Conservation (phyloP, 1,140 invertebrate genomes). For the Alviniconcha marisindica region DNA sequence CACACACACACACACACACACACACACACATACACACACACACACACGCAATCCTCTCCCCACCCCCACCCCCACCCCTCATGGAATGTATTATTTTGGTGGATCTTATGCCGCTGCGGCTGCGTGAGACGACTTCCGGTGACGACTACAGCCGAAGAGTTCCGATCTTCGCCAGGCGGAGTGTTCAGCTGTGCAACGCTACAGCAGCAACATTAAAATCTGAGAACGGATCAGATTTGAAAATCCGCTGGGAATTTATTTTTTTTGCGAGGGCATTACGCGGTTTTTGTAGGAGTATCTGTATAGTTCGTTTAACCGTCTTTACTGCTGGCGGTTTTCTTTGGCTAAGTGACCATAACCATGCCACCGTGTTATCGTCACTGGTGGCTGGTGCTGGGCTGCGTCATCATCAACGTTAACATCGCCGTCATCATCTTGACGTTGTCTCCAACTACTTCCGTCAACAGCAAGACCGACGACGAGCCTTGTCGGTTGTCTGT, state of each 20-base stretch:
- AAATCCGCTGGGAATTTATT: neutral
- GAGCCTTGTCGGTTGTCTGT: neutral
- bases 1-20: neutral
- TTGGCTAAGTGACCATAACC: neutral
- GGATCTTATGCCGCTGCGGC: neutral
- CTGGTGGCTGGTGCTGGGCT: neutral
- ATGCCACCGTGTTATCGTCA: too few species aligned
- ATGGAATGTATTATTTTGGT: neutral
- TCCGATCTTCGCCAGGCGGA: too few species aligned
- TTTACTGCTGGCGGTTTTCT: neutral
- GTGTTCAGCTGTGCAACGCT: neutral
- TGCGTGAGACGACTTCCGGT: too few species aligned
- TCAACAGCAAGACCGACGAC: neutral
- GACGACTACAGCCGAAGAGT: too few species aligned
- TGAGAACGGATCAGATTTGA: too few species aligned
- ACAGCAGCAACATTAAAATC: neutral
- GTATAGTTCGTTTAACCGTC: neutral
- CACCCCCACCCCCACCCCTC: neutral
- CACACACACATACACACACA: neutral
- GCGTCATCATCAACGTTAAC: conserved; percentile 5
- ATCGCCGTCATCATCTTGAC: neutral
- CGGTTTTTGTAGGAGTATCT: neutral
- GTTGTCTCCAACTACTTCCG: neutral
- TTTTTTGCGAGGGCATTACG: neutral
- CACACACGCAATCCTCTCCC: neutral